Evolutionary conservation across 2,797 vertebrate species (phyloP).

Genomic region (Aphelocoma californica): DNA sequence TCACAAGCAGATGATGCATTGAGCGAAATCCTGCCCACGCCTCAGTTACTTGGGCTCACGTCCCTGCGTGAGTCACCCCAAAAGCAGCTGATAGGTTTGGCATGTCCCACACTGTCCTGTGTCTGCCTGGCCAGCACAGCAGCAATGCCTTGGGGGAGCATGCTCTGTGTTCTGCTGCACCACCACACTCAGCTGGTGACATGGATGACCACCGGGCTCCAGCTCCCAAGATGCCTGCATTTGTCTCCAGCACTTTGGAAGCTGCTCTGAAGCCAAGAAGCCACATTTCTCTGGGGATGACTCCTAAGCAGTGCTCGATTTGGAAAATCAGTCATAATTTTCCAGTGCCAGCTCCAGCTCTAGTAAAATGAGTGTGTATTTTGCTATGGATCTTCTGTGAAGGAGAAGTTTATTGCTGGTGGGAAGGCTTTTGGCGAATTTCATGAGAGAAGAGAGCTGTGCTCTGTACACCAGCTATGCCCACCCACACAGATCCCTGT

Average conservation of each 20-base stretch:
- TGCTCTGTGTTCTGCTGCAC: not conserved
- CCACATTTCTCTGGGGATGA: not conserved
- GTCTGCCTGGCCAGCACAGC: not conserved
- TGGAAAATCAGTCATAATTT: not conserved
- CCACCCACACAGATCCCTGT: not conserved
- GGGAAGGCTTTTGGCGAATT: not conserved
- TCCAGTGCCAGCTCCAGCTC: not conserved
- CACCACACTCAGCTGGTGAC: not conserved
- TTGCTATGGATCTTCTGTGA: not conserved
- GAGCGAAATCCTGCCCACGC: not conserved
- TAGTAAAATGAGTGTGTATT: not conserved
- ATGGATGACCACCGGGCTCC: fast-evolving
- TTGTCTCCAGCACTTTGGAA: not conserved
- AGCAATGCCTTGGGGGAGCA: not conserved
- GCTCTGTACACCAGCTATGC: not conserved
- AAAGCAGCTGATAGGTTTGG: not conserved
- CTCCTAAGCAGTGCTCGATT: not conserved
- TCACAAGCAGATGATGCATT: not conserved
- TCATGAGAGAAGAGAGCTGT: not conserved
- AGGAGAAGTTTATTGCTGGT: not conserved
- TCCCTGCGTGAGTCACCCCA: not conserved
- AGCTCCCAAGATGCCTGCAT: not conserved
- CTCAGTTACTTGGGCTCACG: not conserved
- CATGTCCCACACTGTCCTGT: not conserved
- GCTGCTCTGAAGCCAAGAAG: not conserved